Base-by-base conservation (phyloP, 2,797 vertebrate species). In the Remorina albescens region DNA sequence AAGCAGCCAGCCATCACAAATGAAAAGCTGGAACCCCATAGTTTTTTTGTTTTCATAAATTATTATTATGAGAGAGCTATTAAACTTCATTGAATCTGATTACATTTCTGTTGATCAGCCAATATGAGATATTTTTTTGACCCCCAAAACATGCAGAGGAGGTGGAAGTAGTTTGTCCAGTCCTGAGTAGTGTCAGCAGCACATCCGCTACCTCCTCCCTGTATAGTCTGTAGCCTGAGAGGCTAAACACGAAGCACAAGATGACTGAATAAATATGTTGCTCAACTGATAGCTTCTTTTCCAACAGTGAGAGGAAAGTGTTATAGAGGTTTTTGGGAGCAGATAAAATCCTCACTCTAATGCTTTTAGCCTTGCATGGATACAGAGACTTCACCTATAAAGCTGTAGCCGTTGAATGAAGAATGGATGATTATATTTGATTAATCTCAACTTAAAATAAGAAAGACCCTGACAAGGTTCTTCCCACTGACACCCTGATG, bases 401-500 rank as follows among this genome's bases (percentile, higher is more conserved):
- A 56, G 7, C 19, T 39, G 19, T 51, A 41, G 30, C 7, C 8
- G 34, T 23, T 70, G 46, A 63, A 37, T 41, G 23, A 41, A 47
- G 9, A 59, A 15, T 28, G 34, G 7, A 34, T 49, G 5, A 53
- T 28, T 13, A 23, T 5, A 44, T 67, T 67, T 28, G 12, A n/a
- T 18, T 37, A 7, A 30, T 3, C 15, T 68, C 3, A 2, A 19
- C 12, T 44, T 4, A 49, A 55, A 64, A 32, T 12, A 3, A 5
- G 59, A 23, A 26, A 44, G 57, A 49, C 25, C 34, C 1, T 55
- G 37, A 59, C 25, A 21, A 10, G 28, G 49, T 82, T 53, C 44
- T 37, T 51, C 15, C 39, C 60, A 53, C 61, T 11, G 53, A 10
- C 65, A 76, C n/a, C 25, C 67, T 66, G 61, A 72, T 80, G 66